These are phyloP conservation scores for Plebejus argus DNA, from an alignment of 2,888 invertebrate genomes.

Conservation along the genomic window DNA sequence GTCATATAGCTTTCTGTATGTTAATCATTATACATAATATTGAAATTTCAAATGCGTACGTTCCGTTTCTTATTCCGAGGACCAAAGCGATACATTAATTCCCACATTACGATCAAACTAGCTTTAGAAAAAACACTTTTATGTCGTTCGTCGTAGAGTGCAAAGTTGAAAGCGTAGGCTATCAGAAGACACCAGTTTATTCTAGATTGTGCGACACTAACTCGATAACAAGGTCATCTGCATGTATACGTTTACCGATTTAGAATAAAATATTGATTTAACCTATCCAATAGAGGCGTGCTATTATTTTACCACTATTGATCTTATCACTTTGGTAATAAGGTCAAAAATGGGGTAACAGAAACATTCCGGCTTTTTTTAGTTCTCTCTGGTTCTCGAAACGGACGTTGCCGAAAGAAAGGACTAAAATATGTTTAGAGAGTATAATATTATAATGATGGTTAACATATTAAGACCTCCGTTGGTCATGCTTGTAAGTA, in stretches of 20 bases:
- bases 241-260: constrained; percentile 20
- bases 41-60: neutral
- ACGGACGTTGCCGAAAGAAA: neutral
- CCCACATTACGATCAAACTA: neutral
- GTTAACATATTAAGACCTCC: too few relatives aligned
- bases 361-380: neutral
- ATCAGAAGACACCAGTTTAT: constrained; percentile 29
- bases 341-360: neutral
- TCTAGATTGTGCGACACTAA: constrained; percentile 32
- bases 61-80: constrained; percentile 2
- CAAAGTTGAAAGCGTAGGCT: neutral
- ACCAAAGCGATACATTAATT: neutral
- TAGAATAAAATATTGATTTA: constrained; percentile 17
- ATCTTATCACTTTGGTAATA: neutral
- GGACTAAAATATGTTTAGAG: too few relatives aligned
- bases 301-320: neutral
- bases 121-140: neutral
- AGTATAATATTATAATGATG: too few relatives aligned
- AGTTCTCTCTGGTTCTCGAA: neutral
- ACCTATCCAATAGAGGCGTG: neutral
- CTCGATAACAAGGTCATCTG: constrained; percentile 33
- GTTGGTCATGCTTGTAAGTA: too few relatives aligned
- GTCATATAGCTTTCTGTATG: neutral
- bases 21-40: neutral
- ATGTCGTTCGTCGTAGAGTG: neutral